phyloP scores from a whole-genome alignment of 2,797 vertebrate genomes.

The Ambastaia sidthimunki region DNA sequence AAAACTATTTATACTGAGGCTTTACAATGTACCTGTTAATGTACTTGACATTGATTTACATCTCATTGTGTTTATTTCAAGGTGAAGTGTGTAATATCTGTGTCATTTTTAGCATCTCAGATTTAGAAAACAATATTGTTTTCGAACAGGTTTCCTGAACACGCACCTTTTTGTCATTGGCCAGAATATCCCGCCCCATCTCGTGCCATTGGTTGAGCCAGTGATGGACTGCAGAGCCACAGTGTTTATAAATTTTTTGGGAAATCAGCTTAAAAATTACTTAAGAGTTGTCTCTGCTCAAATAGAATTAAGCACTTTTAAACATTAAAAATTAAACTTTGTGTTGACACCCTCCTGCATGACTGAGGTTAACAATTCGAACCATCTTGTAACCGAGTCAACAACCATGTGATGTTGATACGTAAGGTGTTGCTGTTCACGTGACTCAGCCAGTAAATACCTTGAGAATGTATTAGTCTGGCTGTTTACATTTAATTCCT shows the following conservation, averaged over 20 bases:
- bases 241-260: background rate
- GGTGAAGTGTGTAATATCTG: too few species aligned
- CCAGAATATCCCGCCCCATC: background rate
- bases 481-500: conserved; percentile 71
- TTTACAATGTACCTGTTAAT: conserved; percentile 2
- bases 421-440: conserved; percentile 53
- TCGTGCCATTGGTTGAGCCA: background rate
- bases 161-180: background rate
- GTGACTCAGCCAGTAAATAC: conserved; percentile 63
- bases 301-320: background rate
- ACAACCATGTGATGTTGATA: conserved; percentile 66
- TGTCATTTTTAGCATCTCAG: too few species aligned
- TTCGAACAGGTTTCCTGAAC: too few species aligned
- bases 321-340: background rate
- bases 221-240: background rate
- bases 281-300: background rate
- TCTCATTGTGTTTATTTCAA: background rate
- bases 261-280: background rate
- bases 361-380: conserved; percentile 34
- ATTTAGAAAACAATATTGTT: too few species aligned
- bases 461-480: conserved; percentile 67
- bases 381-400: conserved; percentile 48
- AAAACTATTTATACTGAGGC: background rate
- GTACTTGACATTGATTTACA: background rate
- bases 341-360: background rate